phyloP scores from a whole-genome alignment of 2,888 invertebrate species.

The Caenorhabditis sulstoni region DNA sequence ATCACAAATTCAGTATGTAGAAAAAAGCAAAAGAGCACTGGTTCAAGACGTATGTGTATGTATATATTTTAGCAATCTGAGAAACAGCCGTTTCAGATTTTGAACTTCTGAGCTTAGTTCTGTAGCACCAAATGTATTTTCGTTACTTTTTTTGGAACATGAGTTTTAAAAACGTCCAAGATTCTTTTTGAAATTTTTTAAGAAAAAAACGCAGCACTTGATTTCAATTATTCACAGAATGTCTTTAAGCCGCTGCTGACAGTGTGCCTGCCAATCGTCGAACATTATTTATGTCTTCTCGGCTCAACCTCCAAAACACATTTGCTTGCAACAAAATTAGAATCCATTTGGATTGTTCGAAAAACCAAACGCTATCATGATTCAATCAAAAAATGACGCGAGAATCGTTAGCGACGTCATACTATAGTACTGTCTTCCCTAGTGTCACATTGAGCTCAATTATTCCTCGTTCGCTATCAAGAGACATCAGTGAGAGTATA shows the following conservation, averaged over 20 bases:
- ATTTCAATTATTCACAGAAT: constrained; percentile 40
- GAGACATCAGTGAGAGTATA: too few relatives aligned
- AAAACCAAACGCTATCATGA: constrained; percentile 34
- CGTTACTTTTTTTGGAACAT: too few relatives aligned
- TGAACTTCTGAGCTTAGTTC: too few relatives aligned
- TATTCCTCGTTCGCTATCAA: too few relatives aligned
- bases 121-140: too few relatives aligned
- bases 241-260: constrained; percentile 31
- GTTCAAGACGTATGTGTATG: too few relatives aligned
- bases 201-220: constrained; percentile 14
- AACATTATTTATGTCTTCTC: constrained; percentile 46
- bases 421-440: constrained; percentile 7
- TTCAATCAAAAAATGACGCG: not conserved
- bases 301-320: constrained; percentile 6
- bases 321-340: constrained; percentile 32
- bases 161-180: too few relatives aligned
- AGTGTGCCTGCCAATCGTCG: constrained; percentile 29
- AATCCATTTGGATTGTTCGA: constrained; percentile 22
- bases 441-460: not conserved
- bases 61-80: too few relatives aligned
- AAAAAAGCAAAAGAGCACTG: too few relatives aligned
- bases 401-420: not conserved
- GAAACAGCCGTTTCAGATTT: too few relatives aligned
- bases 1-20: constrained; percentile 22
- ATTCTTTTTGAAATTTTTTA: constrained; percentile 4